Conservation (phyloP, 2,888 invertebrate genomes). For the Agriopis marginaria region DNA sequence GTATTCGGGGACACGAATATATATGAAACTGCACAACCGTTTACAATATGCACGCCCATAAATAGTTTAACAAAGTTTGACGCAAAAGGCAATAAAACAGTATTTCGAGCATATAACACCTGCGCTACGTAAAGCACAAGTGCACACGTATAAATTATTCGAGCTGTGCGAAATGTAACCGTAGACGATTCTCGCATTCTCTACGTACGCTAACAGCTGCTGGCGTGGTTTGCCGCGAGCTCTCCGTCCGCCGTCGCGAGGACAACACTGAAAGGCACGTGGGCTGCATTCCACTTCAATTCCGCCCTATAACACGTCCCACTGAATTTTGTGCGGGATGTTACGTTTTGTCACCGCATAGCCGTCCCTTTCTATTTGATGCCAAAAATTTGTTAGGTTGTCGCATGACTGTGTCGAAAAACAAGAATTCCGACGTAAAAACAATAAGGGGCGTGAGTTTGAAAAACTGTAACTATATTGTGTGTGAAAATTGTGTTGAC, state of each 20-base stretch:
- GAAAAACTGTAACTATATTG: constrained; percentile 24
- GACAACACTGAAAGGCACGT: constrained; percentile 63
- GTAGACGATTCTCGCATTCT: constrained; percentile 74
- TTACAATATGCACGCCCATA: constrained; percentile 29
- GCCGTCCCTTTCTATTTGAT: constrained; percentile 31
- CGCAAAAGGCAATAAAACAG: constrained; percentile 31
- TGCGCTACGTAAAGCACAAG: constrained; percentile 32
- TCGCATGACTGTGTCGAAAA: constrained; percentile 47
- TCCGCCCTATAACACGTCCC: constrained; percentile 67
- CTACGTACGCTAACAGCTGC: constrained; percentile 65
- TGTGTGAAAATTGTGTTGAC: constrained; percentile 37
- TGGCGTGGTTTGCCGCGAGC: constrained; percentile 69
- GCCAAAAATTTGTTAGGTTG: constrained; percentile 39
- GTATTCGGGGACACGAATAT: constrained; percentile 16
- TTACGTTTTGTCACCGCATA: constrained; percentile 53
- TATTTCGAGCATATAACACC: constrained; percentile 31
- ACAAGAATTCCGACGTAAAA: constrained; percentile 43
- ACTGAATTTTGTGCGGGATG: constrained; percentile 55
- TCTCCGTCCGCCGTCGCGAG: constrained; percentile 65
- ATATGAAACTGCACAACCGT: constrained; percentile 11
- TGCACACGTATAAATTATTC: constrained; percentile 67
- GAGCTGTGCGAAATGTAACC: constrained; percentile 65
- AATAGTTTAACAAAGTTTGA: constrained; percentile 34
- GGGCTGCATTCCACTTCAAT: constrained; percentile 73
- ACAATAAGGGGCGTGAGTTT: constrained; percentile 48